Percentiles rank a stretch among this genome's conserved stretches.
phyloP scores from a whole-genome alignment of 2,888 invertebrate genomes.

The Coenonympha glycerion region DNA sequence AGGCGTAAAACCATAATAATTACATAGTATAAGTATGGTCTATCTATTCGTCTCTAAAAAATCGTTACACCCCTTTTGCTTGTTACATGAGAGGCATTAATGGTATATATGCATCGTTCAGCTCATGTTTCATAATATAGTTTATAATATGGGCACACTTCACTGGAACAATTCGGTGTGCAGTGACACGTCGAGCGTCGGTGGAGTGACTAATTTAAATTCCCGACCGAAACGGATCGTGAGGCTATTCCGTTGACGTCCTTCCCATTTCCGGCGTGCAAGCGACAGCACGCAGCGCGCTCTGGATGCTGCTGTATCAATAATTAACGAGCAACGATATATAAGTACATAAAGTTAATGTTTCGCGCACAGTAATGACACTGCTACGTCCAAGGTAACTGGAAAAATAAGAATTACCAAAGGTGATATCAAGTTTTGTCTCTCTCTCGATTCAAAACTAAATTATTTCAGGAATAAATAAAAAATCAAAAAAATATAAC shows the following conservation, averaged over 20 bases:
- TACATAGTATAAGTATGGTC: too few species aligned
- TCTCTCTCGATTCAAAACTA: too few species aligned
- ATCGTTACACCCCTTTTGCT: too few species aligned
- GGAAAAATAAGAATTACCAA: too few species aligned
- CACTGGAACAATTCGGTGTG: slow-evolving; percentile 2
- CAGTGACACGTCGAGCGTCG: background rate
- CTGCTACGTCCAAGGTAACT: too few species aligned
- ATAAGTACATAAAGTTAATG: background rate
- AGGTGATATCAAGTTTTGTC: too few species aligned
- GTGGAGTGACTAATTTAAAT: slow-evolving; percentile 12
- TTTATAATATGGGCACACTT: background rate
- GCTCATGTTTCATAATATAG: background rate
- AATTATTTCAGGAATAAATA: too few species aligned
- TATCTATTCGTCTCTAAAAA: too few species aligned
- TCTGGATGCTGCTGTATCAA: slow-evolving; percentile 37
- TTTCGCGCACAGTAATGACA: background rate
- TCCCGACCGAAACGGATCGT: slow-evolving; percentile 56
- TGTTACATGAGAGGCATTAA: background rate
- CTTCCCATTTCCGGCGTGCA: slow-evolving; percentile 57
- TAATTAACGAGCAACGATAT: slow-evolving; percentile 20
- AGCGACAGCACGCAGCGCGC: slow-evolving; percentile 35
- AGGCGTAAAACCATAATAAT: too few species aligned
- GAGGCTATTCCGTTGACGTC: slow-evolving; percentile 60
- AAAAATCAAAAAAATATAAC: too few species aligned
- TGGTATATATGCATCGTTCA: background rate